Percentiles rank a stretch among this genome's conserved stretches.
These are phyloP conservation scores for Asbolus verrucosus DNA, from an alignment of 1,140 invertebrate species.

Conservation along the genomic window DNA sequence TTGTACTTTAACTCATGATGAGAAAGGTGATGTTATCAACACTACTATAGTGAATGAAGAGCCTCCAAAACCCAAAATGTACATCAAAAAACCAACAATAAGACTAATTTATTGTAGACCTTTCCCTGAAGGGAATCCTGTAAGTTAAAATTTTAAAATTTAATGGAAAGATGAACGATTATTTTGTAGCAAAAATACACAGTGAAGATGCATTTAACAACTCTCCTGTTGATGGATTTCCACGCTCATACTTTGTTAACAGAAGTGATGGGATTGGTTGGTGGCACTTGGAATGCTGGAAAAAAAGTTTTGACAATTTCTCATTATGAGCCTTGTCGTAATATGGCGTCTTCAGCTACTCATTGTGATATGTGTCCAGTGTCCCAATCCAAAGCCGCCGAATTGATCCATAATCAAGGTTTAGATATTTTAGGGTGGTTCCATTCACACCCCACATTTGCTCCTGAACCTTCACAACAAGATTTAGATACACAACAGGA, in stretches of 20 bases:
- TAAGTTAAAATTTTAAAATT: constrained; percentile 57
- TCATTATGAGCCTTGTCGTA: constrained; percentile 71
- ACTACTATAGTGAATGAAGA: constrained; percentile 64
- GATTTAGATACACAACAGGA: constrained; percentile 73
- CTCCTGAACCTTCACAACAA: constrained; percentile 72
- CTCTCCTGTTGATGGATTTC: constrained; percentile 75
- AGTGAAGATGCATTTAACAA: constrained; percentile 70
- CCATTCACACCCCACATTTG: constrained; percentile 76
- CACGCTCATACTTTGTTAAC: constrained; percentile 76
- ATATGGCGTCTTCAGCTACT: constrained; percentile 70
- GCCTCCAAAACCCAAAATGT: constrained; percentile 58
- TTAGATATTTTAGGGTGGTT: constrained; percentile 74
- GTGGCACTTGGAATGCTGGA: constrained; percentile 67
- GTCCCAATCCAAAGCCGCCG: constrained; percentile 67
- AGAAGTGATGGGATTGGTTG: constrained; percentile 81
- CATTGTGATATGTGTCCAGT: constrained; percentile 83
- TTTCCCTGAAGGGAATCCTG: constrained; percentile 68
- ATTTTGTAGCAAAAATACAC: constrained; percentile 72
- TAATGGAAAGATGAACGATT: constrained; percentile 2
- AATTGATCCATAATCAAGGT: constrained; percentile 66
- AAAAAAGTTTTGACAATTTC: constrained; percentile 64
- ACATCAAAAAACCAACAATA: constrained; percentile 61
- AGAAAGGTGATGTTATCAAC: constrained; percentile 68
- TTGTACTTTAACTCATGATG: constrained; percentile 73
- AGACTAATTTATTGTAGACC: constrained; percentile 68